Conservation (phyloP, 2,888 invertebrate genomes). For the Hydropsyche betteni region DNA sequence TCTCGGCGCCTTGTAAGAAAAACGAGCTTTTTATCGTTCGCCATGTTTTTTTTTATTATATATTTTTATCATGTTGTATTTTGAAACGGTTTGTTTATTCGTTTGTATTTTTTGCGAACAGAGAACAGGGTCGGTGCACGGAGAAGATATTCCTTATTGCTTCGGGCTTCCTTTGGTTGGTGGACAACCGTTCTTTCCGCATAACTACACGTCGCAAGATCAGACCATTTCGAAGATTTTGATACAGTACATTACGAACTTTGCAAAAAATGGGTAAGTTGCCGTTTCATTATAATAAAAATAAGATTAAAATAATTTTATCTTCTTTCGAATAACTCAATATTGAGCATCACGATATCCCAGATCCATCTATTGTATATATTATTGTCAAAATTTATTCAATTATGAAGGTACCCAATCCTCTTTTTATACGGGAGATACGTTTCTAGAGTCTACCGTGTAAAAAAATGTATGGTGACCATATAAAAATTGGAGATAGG, state of each 20-base stretch:
- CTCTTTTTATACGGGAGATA: no score
- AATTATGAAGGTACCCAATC: no score
- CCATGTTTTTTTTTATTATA: background rate
- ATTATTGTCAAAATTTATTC: no score
- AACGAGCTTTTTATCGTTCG: background rate
- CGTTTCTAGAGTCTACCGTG: no score
- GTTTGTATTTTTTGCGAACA: constrained; percentile 57
- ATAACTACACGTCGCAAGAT: constrained; percentile 83
- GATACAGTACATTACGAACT: constrained; percentile 87
- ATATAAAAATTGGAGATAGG: no score
- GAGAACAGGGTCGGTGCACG: constrained; percentile 83
- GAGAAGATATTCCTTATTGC: constrained; percentile 87
- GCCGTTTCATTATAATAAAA: no score
- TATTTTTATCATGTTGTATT: background rate
- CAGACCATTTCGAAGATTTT: constrained; percentile 80
- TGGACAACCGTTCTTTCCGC: constrained; percentile 71
- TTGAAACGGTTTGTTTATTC: no score
- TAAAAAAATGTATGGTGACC: no score
- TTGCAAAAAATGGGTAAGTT: constrained; percentile 85
- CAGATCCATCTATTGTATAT: no score
- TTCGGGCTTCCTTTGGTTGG: constrained; percentile 80
- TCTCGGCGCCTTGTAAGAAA: background rate
- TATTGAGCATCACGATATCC: no score
- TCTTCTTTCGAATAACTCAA: no score
- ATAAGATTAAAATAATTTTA: no score